Percentiles rank a stretch among this genome's conserved stretches.
These are phyloP conservation scores for Drosophila borealis DNA, from an alignment of 2,888 invertebrate genomes.

Conservation along the genomic window DNA sequence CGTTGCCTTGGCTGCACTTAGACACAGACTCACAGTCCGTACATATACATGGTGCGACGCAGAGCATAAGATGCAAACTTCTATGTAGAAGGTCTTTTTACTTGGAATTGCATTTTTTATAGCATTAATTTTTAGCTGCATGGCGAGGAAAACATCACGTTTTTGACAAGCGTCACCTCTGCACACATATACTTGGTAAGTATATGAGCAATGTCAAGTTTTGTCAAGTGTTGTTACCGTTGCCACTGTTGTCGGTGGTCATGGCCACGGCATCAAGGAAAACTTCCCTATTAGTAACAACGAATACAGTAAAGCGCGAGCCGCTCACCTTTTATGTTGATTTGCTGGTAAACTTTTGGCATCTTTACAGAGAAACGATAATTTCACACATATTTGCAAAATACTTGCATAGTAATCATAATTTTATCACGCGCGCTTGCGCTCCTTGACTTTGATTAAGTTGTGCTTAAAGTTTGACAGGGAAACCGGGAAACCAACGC, in stretches of 20 bases:
- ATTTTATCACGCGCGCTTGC: conserved; percentile 70
- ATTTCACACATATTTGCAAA: conserved; percentile 69
- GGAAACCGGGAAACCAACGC: conserved; percentile 18
- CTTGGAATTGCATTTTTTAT: conserved; percentile 47
- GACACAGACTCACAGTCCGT: conserved; percentile 33
- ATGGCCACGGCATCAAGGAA: conserved; percentile 22
- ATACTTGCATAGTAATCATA: conserved; percentile 68
- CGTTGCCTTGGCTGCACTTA: conserved; percentile 64
- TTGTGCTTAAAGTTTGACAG: conserved; percentile 71
- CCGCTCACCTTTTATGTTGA: conserved; percentile 41
- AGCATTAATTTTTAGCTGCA: conserved; percentile 43
- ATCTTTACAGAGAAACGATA: conserved; percentile 68
- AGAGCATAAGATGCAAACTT: conserved; percentile 38
- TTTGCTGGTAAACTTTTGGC: conserved; percentile 62
- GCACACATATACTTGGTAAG: conserved; percentile 5
- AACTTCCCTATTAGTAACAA: conserved; percentile 39
- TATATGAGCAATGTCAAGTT: conserved; percentile 21
- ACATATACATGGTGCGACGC: conserved; percentile 13
- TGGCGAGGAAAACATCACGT: conserved; percentile 41
- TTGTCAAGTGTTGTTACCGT: conserved; percentile 11
- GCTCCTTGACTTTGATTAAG: conserved; percentile 72
- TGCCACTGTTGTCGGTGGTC: conserved; percentile 12
- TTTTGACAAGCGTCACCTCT: conserved; percentile 16
- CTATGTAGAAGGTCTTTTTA: conserved; percentile 25
- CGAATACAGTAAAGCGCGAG: conserved; percentile 20